Conservation (phyloP, 1,140 invertebrate species). For the Gerris buenoi region DNA sequence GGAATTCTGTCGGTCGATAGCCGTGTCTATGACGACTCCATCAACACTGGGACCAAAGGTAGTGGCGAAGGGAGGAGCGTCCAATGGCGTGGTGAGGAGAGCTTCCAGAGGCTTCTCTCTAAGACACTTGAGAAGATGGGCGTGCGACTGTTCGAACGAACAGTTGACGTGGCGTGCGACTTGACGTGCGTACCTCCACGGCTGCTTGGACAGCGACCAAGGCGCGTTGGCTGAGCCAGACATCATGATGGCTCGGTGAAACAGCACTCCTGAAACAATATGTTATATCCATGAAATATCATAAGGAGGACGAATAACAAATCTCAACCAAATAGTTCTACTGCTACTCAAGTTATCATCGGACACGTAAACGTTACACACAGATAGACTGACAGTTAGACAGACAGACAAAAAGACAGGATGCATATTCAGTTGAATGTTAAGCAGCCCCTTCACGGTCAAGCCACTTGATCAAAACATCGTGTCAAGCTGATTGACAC, state of each 20-base stretch:
- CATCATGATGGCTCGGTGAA: constrained; percentile 86
- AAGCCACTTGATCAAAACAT: no score
- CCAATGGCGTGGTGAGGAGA: constrained; percentile 51
- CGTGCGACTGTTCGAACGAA: constrained; percentile 52
- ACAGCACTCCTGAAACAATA: constrained; percentile 55
- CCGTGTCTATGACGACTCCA: constrained; percentile 71
- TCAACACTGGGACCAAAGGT: constrained; percentile 83
- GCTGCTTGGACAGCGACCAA: constrained; percentile 79
- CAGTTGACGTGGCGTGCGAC: constrained; percentile 77
- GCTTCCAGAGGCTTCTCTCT: constrained; percentile 58
- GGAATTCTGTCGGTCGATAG: constrained; percentile 29
- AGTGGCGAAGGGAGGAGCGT: constrained; percentile 64
- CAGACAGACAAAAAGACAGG: no score
- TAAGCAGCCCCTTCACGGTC: no score
- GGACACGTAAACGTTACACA: no score
- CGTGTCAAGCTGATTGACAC: no score
- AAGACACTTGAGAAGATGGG: constrained; percentile 67
- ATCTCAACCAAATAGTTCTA: no score
- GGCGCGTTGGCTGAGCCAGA: constrained; percentile 85
- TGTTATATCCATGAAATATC: no score
- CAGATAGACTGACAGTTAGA: no score
- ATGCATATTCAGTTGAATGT: no score
- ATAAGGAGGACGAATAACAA: no score
- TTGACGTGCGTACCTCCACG: constrained; percentile 68
- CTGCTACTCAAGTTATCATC: no score